Base-by-base conservation (phyloP, 2,888 invertebrate genomes). In the Nudaria mundana region DNA sequence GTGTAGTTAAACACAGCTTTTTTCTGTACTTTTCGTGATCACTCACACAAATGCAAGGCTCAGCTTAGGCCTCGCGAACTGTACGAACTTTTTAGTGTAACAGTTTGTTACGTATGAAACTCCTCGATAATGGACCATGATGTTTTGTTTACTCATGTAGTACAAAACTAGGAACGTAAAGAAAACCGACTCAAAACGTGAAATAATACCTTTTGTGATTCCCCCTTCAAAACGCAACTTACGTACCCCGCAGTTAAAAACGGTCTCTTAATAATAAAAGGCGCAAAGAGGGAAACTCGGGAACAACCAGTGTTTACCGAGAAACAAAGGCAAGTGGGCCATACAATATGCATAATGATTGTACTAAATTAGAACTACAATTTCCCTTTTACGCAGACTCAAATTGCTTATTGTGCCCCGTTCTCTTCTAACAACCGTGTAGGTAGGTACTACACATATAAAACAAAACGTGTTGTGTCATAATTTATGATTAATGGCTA, bases 281-380 rank as follows among this genome's bases (percentile, higher is more conserved):
- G 67, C 66, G 67, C 62, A 68, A 75, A 71, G 76, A 67, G 70
- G 69, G 75, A 76, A 80, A 71, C 72, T 73, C 58, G 48, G 51
- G 65, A 85, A 78, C 69, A 72, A 65, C 69, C 74, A 70, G 66
- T 79, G 79, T 83, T 85, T 83, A 82, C 81, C 66, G 81, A 70
- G 69, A 83, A 83, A 84, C 77, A 77, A 77, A 78, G 72, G 71
- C 77, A 76, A 76, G 71, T 72, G 72, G 66, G 67, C 71, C 76
- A 70, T 81, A 71, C 79, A 82, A 81, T 85, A 83, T 84, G 83
- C 82, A 84, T 83, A 83, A 81, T 79, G 80, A 79, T 81, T 79
- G 81, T 80, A 79, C 76, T 83, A 81, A 82, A 83, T 85, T 84
- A 81, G 79, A 65, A 66, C 63, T 63, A 71, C 70, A 74, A 72